Conservation (phyloP, 1,140 invertebrate genomes). For the Drosophila tani region DNA sequence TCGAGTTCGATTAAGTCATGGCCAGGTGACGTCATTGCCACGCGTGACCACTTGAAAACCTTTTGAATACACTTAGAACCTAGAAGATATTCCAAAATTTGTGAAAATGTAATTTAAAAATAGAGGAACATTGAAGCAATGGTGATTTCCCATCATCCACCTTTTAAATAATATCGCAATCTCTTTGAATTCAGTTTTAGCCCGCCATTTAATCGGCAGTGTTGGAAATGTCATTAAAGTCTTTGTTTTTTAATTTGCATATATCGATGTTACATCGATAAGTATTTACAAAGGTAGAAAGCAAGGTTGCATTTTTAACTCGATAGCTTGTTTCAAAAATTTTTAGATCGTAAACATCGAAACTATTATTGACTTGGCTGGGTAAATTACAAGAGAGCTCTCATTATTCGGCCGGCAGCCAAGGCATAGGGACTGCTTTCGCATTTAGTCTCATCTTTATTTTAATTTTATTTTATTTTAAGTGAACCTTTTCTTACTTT, state of each 20-base stretch:
- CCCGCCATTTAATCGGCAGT: too few species aligned
- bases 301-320: too few species aligned
- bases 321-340: background rate
- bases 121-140: too few species aligned
- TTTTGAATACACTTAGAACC: background rate
- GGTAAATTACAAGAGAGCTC: background rate
- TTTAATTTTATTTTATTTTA: background rate
- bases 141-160: too few species aligned
- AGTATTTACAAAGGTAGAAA: too few species aligned
- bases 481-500: too few species aligned
- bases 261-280: background rate
- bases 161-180: too few species aligned
- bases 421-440: background rate
- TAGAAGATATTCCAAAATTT: too few species aligned
- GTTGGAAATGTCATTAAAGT: too few species aligned
- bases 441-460: background rate
- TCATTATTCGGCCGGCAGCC: background rate
- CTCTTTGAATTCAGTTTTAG: too few species aligned
- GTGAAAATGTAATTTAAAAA: too few species aligned
- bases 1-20: slow-evolving; percentile 58
- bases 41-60: slow-evolving; percentile 22
- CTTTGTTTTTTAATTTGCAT: background rate
- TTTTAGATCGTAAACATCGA: background rate
- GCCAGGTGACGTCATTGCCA: slow-evolving; percentile 48
- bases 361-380: background rate